These are phyloP conservation scores for Galagoides demidoff DNA, from an alignment of 2,797 vertebrate genomes.

Conservation along the genomic window DNA sequence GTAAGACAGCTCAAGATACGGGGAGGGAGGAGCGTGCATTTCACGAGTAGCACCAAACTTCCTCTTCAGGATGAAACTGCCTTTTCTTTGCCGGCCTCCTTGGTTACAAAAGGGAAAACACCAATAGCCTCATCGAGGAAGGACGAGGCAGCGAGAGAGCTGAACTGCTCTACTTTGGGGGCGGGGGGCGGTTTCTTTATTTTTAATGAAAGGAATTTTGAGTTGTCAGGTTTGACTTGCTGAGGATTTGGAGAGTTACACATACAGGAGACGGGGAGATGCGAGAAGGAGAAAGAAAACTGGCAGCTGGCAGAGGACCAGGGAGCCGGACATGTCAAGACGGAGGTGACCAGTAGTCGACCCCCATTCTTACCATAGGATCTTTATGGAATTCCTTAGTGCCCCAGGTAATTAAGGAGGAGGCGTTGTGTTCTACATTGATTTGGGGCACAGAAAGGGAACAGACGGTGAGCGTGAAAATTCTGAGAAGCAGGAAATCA, in stretches of 20 bases:
- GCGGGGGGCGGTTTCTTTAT: no score
- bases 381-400: neutral
- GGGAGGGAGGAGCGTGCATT: neutral
- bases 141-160: neutral
- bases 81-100: neutral
- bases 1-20: neutral
- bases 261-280: neutral
- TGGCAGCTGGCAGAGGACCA: neutral
- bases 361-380: neutral
- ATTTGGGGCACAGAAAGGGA: neutral
- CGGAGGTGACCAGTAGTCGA: neutral
- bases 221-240: neutral
- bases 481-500: neutral
- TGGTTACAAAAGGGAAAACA: slow-evolving; percentile 13
- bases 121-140: neutral
- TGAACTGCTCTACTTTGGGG: neutral
- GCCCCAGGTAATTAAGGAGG: neutral
- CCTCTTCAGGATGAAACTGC: neutral
- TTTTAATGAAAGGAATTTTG: slow-evolving; percentile 27
- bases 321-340: neutral
- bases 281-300: neutral
- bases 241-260: neutral
- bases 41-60: neutral
- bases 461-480: neutral
- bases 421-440: neutral